These are phyloP conservation scores for Holacanthus passer DNA, from an alignment of 2,113 vertebrate genomes.

Conservation along the genomic window DNA sequence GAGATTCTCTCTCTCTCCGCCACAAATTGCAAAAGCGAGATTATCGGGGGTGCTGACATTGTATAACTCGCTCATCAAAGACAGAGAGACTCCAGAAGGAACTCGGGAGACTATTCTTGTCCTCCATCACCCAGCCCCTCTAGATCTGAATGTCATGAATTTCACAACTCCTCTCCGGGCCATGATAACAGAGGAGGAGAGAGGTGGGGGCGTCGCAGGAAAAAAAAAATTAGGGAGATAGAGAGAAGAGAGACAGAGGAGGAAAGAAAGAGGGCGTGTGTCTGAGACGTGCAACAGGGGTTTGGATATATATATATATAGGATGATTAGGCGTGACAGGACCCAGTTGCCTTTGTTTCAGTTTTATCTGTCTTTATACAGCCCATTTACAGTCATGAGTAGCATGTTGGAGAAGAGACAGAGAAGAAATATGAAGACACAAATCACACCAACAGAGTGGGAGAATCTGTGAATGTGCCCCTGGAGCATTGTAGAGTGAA, in stretches of 20 bases:
- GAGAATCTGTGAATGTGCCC: slow-evolving; percentile 43
- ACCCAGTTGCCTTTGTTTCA: slow-evolving; percentile 24
- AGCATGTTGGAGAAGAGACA: slow-evolving; percentile 14
- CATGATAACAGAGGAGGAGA: slow-evolving; percentile 40
- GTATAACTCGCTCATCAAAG: slow-evolving; percentile 69
- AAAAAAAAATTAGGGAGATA: slow-evolving; percentile 9
- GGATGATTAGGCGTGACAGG: slow-evolving; percentile 24
- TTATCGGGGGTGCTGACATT: slow-evolving; percentile 61
- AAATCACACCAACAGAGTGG: slow-evolving; percentile 48
- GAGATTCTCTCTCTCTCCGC: slow-evolving; percentile 43
- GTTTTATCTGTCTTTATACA: slow-evolving; percentile 23
- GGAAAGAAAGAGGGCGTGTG: slow-evolving; percentile 14
- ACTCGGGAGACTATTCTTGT: slow-evolving; percentile 66
- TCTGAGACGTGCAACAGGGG: slow-evolving; percentile 13
- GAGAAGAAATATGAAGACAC: slow-evolving; percentile 35
- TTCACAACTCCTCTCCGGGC: slow-evolving; percentile 68
- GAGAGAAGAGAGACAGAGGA: background rate
- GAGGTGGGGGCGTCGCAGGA: slow-evolving; percentile 1
- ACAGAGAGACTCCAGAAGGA: slow-evolving; percentile 61
- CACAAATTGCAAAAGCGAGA: slow-evolving; percentile 41
- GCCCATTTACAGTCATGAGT: slow-evolving; percentile 9
- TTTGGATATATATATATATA: slow-evolving; percentile 26
- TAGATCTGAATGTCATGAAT: slow-evolving; percentile 66
- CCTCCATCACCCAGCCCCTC: slow-evolving; percentile 53
- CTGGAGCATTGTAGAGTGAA: slow-evolving; percentile 42